Percentiles rank a stretch among this genome's conserved stretches.
Conservation (phyloP, 2,113 vertebrate genomes). For the Muntiacus muntjak region DNA sequence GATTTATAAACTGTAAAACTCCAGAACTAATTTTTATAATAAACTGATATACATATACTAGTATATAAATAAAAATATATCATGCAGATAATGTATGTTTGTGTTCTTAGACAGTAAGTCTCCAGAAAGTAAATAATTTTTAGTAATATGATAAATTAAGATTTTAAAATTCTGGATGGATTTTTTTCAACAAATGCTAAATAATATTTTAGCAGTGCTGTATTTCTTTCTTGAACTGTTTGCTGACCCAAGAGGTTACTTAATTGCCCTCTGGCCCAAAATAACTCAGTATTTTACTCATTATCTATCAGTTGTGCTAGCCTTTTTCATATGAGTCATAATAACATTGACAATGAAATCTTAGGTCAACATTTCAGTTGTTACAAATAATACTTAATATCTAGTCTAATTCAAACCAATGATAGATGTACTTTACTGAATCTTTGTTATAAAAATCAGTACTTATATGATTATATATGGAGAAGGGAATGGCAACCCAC, state of each 20-base stretch:
- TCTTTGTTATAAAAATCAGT: constrained; percentile 14
- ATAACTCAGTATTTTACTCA: not conserved
- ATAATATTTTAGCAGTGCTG: not conserved
- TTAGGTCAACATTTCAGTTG: not conserved
- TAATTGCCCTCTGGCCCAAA: not conserved
- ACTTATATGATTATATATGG: not conserved
- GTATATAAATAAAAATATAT: not conserved
- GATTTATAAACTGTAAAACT: not conserved
- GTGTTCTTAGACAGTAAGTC: not conserved
- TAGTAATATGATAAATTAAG: not conserved
- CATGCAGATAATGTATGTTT: not conserved
- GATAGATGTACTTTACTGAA: not conserved
- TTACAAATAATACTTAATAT: not conserved
- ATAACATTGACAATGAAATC: not conserved
- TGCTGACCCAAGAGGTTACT: not conserved
- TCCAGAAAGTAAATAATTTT: not conserved
- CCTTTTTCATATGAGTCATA: not conserved
- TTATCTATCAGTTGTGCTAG: not conserved
- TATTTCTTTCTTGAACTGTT: constrained; percentile 15
- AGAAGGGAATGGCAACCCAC: not conserved
- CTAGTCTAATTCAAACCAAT: not conserved
- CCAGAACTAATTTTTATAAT: not conserved
- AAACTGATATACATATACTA: not conserved
- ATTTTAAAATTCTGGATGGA: not conserved
- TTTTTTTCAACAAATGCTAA: constrained; percentile 25